Conservation (phyloP, 1,140 invertebrate genomes). For the Euura lappo region DNA sequence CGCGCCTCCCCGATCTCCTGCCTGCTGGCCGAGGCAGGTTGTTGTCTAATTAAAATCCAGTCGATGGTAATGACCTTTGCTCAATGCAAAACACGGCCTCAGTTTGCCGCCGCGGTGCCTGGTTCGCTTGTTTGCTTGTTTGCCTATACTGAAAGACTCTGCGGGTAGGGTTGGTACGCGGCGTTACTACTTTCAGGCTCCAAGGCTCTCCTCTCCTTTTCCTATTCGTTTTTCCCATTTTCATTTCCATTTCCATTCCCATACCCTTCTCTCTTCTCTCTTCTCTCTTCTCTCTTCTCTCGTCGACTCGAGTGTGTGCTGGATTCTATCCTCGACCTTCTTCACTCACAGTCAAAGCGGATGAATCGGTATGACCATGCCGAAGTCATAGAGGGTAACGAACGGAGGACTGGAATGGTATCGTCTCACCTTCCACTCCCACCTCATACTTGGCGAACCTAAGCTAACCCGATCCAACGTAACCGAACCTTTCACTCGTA, state of each 20-base stretch:
- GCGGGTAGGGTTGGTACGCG: background rate
- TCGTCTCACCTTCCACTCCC: background rate
- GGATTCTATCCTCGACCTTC: no score
- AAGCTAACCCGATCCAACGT: background rate
- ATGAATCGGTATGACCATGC: background rate
- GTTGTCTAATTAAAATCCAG: slow-evolving; percentile 7
- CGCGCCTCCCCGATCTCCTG: background rate
- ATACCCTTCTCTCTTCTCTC: no score
- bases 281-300: no score
- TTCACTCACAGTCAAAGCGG: no score
- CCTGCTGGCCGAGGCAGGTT: background rate
- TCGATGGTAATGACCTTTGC: slow-evolving; percentile 6
- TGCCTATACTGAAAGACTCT: background rate
- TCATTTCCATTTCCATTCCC: no score
- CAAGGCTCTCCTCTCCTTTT: no score
- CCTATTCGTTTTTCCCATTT: no score
- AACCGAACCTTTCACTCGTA: background rate
- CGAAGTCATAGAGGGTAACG: background rate
- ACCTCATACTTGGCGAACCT: background rate
- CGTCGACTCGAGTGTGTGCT: no score
- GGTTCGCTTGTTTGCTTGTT: background rate
- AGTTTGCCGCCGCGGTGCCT: background rate
- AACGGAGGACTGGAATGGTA: background rate
- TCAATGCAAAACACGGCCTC: background rate
- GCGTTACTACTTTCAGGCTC: no score